Base-by-base conservation (phyloP, 2,888 invertebrate genomes). In the Dascillus cervinus region DNA sequence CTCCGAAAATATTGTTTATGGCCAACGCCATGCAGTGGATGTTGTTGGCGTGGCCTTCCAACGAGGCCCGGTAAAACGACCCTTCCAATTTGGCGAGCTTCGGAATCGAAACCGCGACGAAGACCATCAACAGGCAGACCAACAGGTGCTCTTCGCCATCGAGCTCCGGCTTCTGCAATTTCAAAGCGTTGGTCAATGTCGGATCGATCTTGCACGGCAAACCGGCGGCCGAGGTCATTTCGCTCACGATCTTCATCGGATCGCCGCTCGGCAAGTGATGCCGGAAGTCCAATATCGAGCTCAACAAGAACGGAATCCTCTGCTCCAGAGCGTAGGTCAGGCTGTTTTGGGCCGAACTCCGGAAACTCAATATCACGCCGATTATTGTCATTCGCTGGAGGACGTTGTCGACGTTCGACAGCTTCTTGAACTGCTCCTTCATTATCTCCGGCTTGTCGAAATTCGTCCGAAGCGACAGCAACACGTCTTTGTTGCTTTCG, bases 401-500 rank as follows among this genome's bases (percentile, higher is more conserved):
- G 3, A 98, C 90, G 56, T 91, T 94, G 56, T 97, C 96, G 1
- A 92, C 92, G 56, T 90, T 84, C 52, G 86, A 84, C 31, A 97
- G 65, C 52, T 80, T 79, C 58, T 89, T 88, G 51, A 89, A 90
- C 47, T 97, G 86, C 53, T 97, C 96, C 58, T 89, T 89, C 96
- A 98, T 97, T 19, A 90, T 82, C 52, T 97, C 96, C 0, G 97
- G 96, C 58, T 98, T 96, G 61, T 99, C 98, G 58, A 96, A 99
- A 63, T 92, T 95, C 1, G 95, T 94, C 49, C 98, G 72, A 22
- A 99, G 67, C 38, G 86, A 80, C 38, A 88, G 79, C 4, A 99
- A 69, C 8, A 91, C 82, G 44, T 97, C 97, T 58, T 94, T 94
- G 62, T 98, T 96, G 32, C 81, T 75, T 15, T 86, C 77, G 1